Evolutionary conservation across 2,797 vertebrate species (phyloP).

Genomic region (Sebastes umbrosus): DNA sequence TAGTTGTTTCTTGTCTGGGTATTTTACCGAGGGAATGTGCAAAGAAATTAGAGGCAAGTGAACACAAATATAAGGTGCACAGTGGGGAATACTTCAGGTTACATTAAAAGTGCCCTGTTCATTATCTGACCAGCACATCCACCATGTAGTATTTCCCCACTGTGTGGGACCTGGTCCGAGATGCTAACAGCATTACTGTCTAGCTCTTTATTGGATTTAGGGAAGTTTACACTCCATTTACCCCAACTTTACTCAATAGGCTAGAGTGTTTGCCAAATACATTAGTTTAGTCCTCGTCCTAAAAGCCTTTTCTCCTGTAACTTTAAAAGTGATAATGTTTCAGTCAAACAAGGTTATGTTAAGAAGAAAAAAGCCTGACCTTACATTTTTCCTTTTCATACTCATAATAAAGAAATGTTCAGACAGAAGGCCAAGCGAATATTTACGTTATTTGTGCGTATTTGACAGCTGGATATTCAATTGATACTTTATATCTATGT

Average conservation of each 20-base stretch:
- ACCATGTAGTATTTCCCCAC: neutral
- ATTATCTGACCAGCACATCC: neutral
- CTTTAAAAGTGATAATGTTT: neutral
- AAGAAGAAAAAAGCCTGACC: neutral
- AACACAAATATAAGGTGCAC: neutral
- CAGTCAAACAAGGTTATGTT: neutral
- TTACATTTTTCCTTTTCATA: neutral
- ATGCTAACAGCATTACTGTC: neutral
- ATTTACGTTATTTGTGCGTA: neutral
- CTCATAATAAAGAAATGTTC: neutral
- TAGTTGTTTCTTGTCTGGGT: neutral
- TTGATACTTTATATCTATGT: neutral
- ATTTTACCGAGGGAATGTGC: neutral
- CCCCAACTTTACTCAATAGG: neutral
- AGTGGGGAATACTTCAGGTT: neutral
- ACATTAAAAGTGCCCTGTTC: neutral
- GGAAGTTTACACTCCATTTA: neutral
- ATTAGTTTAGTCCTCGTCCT: neutral
- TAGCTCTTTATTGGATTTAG: neutral
- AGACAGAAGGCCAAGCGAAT: neutral
- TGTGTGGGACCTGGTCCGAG: neutral
- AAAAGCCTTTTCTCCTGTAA: neutral
- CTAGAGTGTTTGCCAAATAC: neutral
- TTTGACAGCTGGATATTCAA: neutral
- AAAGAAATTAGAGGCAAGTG: neutral